These are phyloP conservation scores for Tiliacea aurago DNA, from an alignment of 2,888 invertebrate genomes.

Conservation along the genomic window DNA sequence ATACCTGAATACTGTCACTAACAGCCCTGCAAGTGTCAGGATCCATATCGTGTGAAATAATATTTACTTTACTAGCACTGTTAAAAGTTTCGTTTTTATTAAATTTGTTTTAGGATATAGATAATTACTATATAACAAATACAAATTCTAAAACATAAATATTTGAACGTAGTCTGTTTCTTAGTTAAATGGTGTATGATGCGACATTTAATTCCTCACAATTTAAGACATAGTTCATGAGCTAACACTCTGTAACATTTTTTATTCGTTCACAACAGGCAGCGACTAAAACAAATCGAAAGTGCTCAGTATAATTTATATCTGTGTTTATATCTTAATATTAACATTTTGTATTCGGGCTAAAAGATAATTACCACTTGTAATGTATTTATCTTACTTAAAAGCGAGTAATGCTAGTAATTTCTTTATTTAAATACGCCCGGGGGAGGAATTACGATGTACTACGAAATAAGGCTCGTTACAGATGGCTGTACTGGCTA, in stretches of 20 bases:
- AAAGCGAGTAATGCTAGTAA: slow-evolving; percentile 54
- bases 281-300: slow-evolving; percentile 41
- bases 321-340: slow-evolving; percentile 59
- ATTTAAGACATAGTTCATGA: background rate
- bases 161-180: background rate
- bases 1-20: too few relatives aligned
- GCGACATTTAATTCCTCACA: background rate
- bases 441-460: slow-evolving; percentile 40
- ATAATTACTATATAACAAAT: background rate
- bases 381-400: slow-evolving; percentile 61
- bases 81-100: background rate
- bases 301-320: slow-evolving; percentile 61
- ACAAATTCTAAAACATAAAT: background rate
- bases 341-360: slow-evolving; percentile 51
- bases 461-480: slow-evolving; percentile 16
- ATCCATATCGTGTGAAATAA: background rate
- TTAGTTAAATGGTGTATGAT: background rate
- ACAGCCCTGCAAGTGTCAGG: too few relatives aligned
- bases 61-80: background rate
- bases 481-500: background rate
- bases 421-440: slow-evolving; percentile 56
- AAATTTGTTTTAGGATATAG: background rate
- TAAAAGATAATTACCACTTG: slow-evolving; percentile 58
- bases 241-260: slow-evolving; percentile 1
- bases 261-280: slow-evolving; percentile 32